Base-by-base conservation (phyloP, 2,888 invertebrate genomes). In the Microdon myrmicae region DNA sequence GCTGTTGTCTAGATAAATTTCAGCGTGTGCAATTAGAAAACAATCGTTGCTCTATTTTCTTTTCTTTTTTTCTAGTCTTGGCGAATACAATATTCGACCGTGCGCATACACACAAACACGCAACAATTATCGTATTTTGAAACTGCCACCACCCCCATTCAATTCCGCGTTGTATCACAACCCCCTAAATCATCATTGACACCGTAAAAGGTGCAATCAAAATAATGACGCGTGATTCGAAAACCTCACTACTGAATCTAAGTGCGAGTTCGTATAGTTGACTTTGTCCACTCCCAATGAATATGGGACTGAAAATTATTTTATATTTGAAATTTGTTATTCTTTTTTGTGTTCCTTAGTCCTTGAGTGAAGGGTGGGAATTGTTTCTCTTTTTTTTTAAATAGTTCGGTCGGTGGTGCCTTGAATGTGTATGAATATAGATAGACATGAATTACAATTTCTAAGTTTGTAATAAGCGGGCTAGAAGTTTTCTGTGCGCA, bases 191-290 rank as follows among this genome's bases (percentile, higher is more conserved):
- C 56, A 58, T 45, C 51, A 58, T 47, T 58, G 51, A 47, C 43
- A 58, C 64, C 64, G 58, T 53, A 51, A 64, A 64, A 64, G 64
- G 64, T 64, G 64, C 64, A 64, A 64, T 64, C 64, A 64, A 64
- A 58, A 47, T 64, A 64, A 64, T 58, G 41, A 58, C 48, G 64
- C 64, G 58, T 64, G 64, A 58, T 64, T 58, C 51, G 64, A 64
- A 64, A 53, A 53, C 58, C 58, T 64, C 43, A 53, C 58, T 64
- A 58, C 58, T 47, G 10, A 41, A 51, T 26, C n/a, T 12, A 23
- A 41, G 25, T 16, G 9, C 2, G n/a, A n/a, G n/a, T n/a, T n/a
- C n/a, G n/a, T n/a, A n/a, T n/a, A n/a, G n/a, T n/a, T n/a, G n/a
- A n/a, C n/a, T n/a, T n/a, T n/a, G n/a, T n/a, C n/a, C n/a, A n/a